Conservation (phyloP, 2,888 invertebrate species). For the Agrenia bidenticulata region DNA sequence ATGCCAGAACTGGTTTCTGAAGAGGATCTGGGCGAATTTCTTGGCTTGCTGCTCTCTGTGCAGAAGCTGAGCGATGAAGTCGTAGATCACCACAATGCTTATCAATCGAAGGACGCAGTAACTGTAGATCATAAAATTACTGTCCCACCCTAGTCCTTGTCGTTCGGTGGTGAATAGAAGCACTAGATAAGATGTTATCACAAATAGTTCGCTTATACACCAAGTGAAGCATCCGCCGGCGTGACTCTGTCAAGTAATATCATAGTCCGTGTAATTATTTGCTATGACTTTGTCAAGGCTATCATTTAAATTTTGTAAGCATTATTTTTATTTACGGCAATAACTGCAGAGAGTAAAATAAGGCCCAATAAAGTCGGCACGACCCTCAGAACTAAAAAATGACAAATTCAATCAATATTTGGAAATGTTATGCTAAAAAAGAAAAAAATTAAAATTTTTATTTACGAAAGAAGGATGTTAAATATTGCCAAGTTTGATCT, state of each 20-base stretch:
- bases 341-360: neutral
- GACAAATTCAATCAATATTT: too few relatives aligned
- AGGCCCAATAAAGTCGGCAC: neutral
- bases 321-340: too few relatives aligned
- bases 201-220: neutral
- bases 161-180: neutral
- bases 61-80: neutral
- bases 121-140: neutral
- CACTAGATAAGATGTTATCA: neutral
- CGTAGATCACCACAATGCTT: neutral
- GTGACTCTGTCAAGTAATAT: too few relatives aligned
- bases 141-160: too few relatives aligned
- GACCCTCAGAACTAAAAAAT: neutral
- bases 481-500: neutral
- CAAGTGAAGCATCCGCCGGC: neutral
- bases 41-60: neutral
- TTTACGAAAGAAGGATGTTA: neutral
- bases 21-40: neutral
- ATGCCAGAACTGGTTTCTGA: conserved; percentile 6
- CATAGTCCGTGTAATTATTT: too few relatives aligned
- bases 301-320: too few relatives aligned
- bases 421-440: neutral
- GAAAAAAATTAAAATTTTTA: neutral
- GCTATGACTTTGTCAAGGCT: too few relatives aligned
- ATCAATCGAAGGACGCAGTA: neutral